Percentiles rank a stretch among this genome's conserved stretches.
Evolutionary conservation across 2,113 vertebrate species (phyloP).

Genomic region (Ptilonorhynchus violaceus): DNA sequence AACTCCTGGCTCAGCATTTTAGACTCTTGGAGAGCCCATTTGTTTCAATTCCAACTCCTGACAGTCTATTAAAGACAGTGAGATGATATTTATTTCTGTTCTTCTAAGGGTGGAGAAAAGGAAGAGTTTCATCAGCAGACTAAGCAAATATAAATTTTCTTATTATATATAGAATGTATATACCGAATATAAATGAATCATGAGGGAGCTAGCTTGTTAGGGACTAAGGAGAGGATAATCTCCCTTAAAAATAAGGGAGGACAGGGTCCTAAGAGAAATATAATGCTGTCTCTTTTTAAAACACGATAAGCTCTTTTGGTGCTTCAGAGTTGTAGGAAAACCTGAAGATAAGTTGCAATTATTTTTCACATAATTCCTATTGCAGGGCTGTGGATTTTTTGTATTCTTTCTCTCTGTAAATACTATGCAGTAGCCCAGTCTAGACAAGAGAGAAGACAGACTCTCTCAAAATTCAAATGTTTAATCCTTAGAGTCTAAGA

Average conservation of each 20-base stretch:
- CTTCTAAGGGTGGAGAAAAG: background rate
- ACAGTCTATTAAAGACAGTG: background rate
- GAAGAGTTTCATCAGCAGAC: background rate
- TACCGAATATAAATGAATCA: background rate
- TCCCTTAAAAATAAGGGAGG: background rate
- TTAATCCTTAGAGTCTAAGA: background rate
- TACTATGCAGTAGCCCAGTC: accelerated
- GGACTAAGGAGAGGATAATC: background rate
- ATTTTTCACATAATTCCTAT: background rate
- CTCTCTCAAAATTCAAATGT: background rate
- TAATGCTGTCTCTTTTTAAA: background rate
- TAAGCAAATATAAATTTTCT: background rate
- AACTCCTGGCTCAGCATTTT: background rate
- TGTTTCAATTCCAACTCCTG: background rate
- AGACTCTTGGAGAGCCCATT: background rate
- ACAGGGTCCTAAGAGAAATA: background rate
- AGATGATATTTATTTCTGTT: background rate
- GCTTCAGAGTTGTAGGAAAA: background rate
- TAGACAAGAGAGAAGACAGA: background rate
- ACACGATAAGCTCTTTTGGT: background rate
- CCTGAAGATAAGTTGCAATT: background rate
- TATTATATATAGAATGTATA: background rate
- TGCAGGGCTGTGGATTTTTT: background rate
- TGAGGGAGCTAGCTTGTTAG: background rate
- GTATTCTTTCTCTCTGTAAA: background rate